Conservation (phyloP, 1,140 invertebrate genomes). For the Brachionus calyciflorus region DNA sequence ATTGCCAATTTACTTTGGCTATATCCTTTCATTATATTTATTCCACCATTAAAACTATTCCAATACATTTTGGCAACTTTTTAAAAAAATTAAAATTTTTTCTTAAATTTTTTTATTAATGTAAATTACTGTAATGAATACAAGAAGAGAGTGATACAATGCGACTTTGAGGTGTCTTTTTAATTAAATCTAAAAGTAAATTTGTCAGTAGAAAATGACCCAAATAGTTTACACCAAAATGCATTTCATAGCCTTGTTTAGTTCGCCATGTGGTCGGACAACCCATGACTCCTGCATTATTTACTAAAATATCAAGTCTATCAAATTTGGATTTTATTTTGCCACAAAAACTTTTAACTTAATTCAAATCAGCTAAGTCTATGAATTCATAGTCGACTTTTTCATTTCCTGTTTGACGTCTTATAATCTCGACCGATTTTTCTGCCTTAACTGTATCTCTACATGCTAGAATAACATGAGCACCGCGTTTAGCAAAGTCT, state of each 20-base stretch:
- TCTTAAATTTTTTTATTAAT: too few relatives aligned
- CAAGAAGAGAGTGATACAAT: constrained; percentile 81
- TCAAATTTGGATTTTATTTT: constrained; percentile 51
- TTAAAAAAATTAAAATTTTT: too few relatives aligned
- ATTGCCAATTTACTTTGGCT: constrained; percentile 50
- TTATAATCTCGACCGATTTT: not conserved
- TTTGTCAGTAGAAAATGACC: constrained; percentile 69
- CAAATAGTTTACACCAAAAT: constrained; percentile 36
- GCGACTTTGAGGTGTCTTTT: constrained; percentile 68
- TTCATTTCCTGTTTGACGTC: not conserved
- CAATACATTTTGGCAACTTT: constrained; percentile 22
- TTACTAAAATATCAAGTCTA: constrained; percentile 54
- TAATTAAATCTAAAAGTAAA: constrained; percentile 70
- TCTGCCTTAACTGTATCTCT: constrained; percentile 8
- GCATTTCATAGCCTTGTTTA: constrained; percentile 46
- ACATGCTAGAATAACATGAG: constrained; percentile 34
- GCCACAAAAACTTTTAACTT: constrained; percentile 42
- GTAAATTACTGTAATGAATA: constrained; percentile 64
- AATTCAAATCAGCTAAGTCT: constrained; percentile 44
- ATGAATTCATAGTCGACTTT: not conserved
- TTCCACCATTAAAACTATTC: constrained; percentile 32
- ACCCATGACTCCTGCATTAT: constrained; percentile 54
- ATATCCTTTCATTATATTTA: constrained; percentile 52
- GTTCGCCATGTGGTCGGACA: constrained; percentile 22
- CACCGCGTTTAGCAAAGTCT: constrained; percentile 45